Percentiles rank a stretch among this genome's conserved stretches.
These are phyloP conservation scores for Poecilia velifera DNA, from an alignment of 2,797 vertebrate genomes.

Conservation along the genomic window DNA sequence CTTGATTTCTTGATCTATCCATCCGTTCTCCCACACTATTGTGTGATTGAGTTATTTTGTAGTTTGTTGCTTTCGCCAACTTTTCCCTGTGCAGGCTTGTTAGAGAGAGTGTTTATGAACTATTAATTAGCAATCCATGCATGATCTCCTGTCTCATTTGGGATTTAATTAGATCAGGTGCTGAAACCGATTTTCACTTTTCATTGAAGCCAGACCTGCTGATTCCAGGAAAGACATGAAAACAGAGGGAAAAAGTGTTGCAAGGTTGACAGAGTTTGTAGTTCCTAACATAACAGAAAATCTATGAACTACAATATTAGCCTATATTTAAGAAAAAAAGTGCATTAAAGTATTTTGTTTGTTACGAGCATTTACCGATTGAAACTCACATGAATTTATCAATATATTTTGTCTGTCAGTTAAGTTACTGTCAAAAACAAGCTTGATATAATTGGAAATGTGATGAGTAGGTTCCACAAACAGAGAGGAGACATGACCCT, in stretches of 20 bases:
- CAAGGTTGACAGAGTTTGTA: background rate
- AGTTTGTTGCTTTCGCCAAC: background rate
- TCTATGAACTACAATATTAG: background rate
- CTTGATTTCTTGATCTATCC: constrained; percentile 15
- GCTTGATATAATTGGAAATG: background rate
- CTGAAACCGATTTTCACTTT: background rate
- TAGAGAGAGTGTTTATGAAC: background rate
- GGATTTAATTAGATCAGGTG: background rate
- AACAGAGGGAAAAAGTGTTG: background rate
- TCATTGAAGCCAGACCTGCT: background rate
- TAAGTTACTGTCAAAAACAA: background rate
- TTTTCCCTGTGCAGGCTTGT: background rate
- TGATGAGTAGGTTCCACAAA: background rate
- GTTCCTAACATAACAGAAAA: background rate
- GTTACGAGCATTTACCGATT: no score
- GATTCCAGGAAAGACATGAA: background rate
- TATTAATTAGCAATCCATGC: background rate
- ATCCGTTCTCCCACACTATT: constrained; percentile 3
- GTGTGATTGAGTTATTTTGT: background rate
- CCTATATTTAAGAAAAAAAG: background rate
- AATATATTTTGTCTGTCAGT: background rate
- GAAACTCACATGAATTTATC: background rate
- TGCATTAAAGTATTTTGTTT: background rate
- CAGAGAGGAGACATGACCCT: background rate
- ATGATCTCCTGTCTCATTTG: background rate